phyloP scores from a whole-genome alignment of 2,113 vertebrate species.

The Urocitellus parryii region DNA sequence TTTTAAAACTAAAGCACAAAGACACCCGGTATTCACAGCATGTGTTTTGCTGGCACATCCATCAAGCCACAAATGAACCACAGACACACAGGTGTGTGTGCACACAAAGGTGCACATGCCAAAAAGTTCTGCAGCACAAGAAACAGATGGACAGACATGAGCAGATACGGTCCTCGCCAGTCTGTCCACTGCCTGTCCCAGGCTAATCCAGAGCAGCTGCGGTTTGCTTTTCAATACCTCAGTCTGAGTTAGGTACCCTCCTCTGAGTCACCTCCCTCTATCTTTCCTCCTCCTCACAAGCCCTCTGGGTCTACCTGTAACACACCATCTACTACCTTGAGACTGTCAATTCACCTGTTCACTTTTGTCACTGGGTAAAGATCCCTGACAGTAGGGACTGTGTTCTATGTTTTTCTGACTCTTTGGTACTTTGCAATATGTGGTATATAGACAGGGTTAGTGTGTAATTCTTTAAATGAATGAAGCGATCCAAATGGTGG shows the following conservation, averaged over 20 bases:
- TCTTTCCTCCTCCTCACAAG: not conserved
- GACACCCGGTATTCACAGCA: not conserved
- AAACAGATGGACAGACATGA: not conserved
- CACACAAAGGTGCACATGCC: rapidly evolving
- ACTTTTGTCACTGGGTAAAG: not conserved
- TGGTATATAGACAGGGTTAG: not conserved
- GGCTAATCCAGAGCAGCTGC: not conserved
- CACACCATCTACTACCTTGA: not conserved
- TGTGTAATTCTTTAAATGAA: not conserved
- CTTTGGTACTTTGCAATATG: not conserved
- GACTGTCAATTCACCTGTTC: not conserved
- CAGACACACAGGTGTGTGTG: not conserved
- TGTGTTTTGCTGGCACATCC: too few relatives aligned
- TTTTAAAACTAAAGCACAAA: not conserved
- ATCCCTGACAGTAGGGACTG: not conserved
- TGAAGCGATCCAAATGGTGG: not conserved
- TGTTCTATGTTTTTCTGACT: not conserved
- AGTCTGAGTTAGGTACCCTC: not conserved
- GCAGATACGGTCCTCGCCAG: too few relatives aligned
- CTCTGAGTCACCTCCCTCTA: not conserved
- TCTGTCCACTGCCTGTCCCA: not conserved
- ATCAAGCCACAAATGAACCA: not conserved
- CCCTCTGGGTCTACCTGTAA: not conserved
- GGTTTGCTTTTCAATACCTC: not conserved
- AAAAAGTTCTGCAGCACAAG: rapidly evolving